Evolutionary conservation across 30 jellyfish, hydroid and myxozoan species (phyloP).

Genomic region (Chironex yamaguchii): DNA sequence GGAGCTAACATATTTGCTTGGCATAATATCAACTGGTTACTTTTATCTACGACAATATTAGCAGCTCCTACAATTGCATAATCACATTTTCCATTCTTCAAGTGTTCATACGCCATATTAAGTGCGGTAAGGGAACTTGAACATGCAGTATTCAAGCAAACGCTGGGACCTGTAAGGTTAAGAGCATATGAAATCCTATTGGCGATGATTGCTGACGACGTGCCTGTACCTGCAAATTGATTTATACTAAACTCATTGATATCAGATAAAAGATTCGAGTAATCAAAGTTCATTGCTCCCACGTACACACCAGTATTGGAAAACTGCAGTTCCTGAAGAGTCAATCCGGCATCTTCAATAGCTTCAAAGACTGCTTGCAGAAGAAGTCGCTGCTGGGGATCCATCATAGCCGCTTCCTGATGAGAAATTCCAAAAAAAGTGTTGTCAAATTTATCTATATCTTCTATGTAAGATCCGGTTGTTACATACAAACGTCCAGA

Average conservation of each 20-base stretch:
- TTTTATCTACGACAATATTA: conserved; percentile 27
- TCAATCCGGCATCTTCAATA: conserved; percentile 66
- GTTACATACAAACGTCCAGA: conserved; percentile 51
- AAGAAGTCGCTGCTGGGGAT: conserved; percentile 64
- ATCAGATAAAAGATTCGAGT: background rate
- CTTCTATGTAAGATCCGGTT: conserved; percentile 61
- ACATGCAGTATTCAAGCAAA: conserved; percentile 61
- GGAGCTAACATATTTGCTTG: conserved; percentile 62
- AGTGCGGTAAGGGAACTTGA: conserved; percentile 67
- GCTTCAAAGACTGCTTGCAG: conserved; percentile 70
- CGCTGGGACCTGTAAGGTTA: conserved; percentile 66
- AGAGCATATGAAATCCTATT: conserved; percentile 61
- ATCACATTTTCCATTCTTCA: conserved; percentile 43
- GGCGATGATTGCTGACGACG: conserved; percentile 33
- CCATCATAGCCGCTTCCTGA: conserved; percentile 52
- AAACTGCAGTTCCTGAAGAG: conserved; percentile 50
- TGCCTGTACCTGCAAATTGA: conserved; percentile 63
- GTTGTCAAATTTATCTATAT: conserved; percentile 39
- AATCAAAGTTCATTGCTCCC: conserved; percentile 63
- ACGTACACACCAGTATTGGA: conserved; percentile 61
- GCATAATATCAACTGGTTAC: conserved; percentile 39
- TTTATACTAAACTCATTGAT: background rate
- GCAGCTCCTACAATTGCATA: conserved; percentile 66
- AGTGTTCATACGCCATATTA: conserved; percentile 50
- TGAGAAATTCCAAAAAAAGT: conserved; percentile 61